Evolutionary conservation across 92 coral and sea anemone species (phyloP).

Genomic region (Chrysogorgia sp.): DNA sequence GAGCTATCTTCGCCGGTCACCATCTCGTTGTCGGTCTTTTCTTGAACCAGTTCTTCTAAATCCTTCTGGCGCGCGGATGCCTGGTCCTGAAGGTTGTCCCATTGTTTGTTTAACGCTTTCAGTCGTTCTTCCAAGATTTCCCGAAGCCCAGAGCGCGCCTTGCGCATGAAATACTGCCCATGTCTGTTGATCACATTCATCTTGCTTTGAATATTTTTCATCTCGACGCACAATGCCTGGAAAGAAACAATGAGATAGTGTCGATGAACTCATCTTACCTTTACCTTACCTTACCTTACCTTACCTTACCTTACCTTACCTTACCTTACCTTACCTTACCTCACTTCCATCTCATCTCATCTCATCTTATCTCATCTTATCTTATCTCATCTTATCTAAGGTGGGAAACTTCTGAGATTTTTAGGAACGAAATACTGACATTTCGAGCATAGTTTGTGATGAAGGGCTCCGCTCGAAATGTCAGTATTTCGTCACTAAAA

Average conservation of each 20-base stretch:
- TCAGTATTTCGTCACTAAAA: too few relatives aligned
- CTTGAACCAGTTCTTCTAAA: conserved; percentile 75
- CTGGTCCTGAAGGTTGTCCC: conserved; percentile 80
- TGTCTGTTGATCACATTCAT: conserved; percentile 85
- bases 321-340: too few relatives aligned
- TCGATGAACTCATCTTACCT: not conserved
- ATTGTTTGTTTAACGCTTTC: conserved; percentile 78
- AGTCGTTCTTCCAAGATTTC: conserved; percentile 93
- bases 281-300: too few relatives aligned
- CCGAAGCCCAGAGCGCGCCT: conserved; percentile 78
- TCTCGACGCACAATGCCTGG: conserved; percentile 87
- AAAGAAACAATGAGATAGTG: not conserved
- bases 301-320: too few relatives aligned
- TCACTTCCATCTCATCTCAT: not conserved
- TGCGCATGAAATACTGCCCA: conserved; percentile 64
- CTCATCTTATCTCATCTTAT: too few relatives aligned
- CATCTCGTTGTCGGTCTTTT: conserved; percentile 31
- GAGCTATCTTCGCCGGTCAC: conserved; percentile 47
- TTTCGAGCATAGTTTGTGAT: too few relatives aligned
- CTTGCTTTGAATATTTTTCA: conserved; percentile 89
- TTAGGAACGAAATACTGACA: too few relatives aligned
- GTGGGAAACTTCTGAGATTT: too few relatives aligned
- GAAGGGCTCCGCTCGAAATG: too few relatives aligned
- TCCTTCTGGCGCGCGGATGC: conserved; percentile 80
- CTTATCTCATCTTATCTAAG: too few relatives aligned